Evolutionary conservation across 1,140 invertebrate species (phyloP).

Genomic region (Pachyrhynchus sulphureomaculatus): DNA sequence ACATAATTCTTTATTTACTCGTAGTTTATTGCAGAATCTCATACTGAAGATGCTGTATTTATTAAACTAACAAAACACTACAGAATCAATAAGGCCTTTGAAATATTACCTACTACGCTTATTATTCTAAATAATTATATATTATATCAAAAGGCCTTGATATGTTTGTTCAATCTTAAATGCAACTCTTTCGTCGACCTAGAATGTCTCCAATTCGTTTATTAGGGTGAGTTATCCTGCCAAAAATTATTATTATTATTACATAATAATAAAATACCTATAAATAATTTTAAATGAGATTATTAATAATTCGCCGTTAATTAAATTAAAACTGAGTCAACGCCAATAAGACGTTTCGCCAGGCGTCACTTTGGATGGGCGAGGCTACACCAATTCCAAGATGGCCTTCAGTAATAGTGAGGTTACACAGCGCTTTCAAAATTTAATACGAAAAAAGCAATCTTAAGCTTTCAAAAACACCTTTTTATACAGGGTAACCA

Average conservation of each 20-base stretch:
- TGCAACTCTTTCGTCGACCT: background rate
- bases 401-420: background rate
- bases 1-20: too few species aligned
- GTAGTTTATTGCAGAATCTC: too few species aligned
- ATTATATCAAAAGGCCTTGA: too few species aligned
- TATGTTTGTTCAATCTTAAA: too few species aligned
- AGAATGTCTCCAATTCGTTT: constrained; percentile 14
- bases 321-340: constrained; percentile 24
- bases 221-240: constrained; percentile 52
- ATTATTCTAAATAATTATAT: too few species aligned
- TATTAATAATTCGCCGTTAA: constrained; percentile 28
- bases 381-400: background rate
- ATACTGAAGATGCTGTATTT: too few species aligned
- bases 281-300: constrained; percentile 42
- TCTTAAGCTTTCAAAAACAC: too few species aligned
- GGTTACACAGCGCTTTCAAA: too few species aligned
- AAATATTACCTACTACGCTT: too few species aligned
- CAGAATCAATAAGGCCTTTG: too few species aligned
- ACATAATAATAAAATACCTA: constrained; percentile 43
- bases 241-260: constrained; percentile 49
- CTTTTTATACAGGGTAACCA: background rate
- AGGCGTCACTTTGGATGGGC: background rate
- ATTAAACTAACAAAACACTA: too few species aligned
- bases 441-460: too few species aligned
- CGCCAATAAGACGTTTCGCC: constrained; percentile 17